Evolutionary conservation across 2,888 invertebrate genomes (phyloP).

Genomic region (Thelaira solivaga): DNA sequence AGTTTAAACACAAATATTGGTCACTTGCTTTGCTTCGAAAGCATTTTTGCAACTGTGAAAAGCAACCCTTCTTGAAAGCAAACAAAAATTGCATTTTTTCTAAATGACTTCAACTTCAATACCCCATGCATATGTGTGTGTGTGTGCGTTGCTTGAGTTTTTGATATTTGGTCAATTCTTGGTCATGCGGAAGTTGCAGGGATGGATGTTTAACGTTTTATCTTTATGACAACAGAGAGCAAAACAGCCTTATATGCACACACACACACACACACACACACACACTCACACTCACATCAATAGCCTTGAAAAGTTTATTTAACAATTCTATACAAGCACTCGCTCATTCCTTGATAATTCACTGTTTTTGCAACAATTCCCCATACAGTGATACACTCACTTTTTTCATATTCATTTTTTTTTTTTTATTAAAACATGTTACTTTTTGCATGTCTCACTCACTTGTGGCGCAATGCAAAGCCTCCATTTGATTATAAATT

Average conservation of each 20-base stretch:
- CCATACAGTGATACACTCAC: neutral
- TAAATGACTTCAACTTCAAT: neutral
- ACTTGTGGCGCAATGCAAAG: neutral
- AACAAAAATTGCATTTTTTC: neutral
- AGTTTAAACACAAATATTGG: conserved; percentile 37
- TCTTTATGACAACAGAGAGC: conserved; percentile 8
- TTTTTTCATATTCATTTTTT: neutral
- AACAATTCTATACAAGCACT: too few relatives aligned
- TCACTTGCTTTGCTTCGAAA: conserved; percentile 43
- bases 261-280: too few relatives aligned
- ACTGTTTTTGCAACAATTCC: neutral
- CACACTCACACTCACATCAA: too few relatives aligned
- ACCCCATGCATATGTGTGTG: neutral
- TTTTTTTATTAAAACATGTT: neutral
- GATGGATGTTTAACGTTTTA: neutral
- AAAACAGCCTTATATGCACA: neutral
- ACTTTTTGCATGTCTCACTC: neutral
- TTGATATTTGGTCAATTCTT: conserved; percentile 50
- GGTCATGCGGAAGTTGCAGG: conserved; percentile 34
- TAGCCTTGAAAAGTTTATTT: too few relatives aligned
- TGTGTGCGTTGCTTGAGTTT: conserved; percentile 14
- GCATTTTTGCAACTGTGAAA: neutral
- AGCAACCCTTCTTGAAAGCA: conserved; percentile 17
- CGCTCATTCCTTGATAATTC: too few relatives aligned
- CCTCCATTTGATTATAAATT: conserved; percentile 7